Evolutionary conservation across 2,113 vertebrate species (phyloP), one percentile per base, ranked within the genome.

Genomic region (Acanthochromis polyacanthus): DNA sequence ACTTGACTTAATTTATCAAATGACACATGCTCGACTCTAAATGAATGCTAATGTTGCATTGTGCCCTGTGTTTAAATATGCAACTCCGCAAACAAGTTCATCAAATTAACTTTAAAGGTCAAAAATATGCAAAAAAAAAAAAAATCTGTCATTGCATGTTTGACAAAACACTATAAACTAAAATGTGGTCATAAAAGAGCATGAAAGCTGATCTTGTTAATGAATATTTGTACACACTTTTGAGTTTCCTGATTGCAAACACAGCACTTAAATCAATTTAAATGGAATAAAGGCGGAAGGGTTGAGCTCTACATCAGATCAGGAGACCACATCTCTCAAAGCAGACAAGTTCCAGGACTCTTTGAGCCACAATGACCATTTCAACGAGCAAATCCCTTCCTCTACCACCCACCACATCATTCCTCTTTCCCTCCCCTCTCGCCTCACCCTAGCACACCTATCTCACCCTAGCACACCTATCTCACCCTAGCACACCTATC

Each of bases 381-480:
- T 84, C 70, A 83, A 86, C 72, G 43, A 83, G 65, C 55, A 65
- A 58, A 63, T n/a, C 28, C 43, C 22, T 58, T 76, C 55, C 46
- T 69, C 70, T 69, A 48, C 23, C 72, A 61, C 43, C 78, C 62
- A 72, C 63, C 53, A 32, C 59, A 73, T 80, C 56, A 67, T 52
- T 81, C 58, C 60, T 73, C 61, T 67, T 75, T 71, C 61, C 69
- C 68, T 48, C 59, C 46, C 58, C 46, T 48, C 50, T 56, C 43
- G 11, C 50, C 53, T 50, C 22, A 51, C 48, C 74, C 36, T 52
- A 46, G 67, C 52, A 51, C 48, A 72, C 73, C 48, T 40, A 56
- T 28, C 57, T n/a, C n/a, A n/a, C n/a, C n/a, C n/a, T n/a, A n/a
- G n/a, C n/a, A n/a, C n/a, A n/a, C n/a, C n/a, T n/a, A n/a, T n/a